Evolutionary conservation across 2,113 vertebrate genomes (phyloP).

Genomic region (Podilymbus podiceps): DNA sequence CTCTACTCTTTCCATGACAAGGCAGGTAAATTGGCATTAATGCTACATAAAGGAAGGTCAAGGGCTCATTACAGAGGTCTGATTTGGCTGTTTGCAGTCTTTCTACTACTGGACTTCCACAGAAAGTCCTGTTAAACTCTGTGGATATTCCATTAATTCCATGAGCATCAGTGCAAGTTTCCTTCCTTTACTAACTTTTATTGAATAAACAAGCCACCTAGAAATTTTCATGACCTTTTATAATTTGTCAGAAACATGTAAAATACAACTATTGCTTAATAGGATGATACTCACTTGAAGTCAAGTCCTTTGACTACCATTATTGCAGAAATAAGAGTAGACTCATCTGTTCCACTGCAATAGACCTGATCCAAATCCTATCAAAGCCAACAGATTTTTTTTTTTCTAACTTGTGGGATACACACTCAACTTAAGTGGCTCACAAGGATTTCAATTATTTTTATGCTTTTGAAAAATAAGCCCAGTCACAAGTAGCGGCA

Average conservation of each 20-base stretch:
- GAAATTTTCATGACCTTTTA: not conserved
- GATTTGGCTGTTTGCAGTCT: not conserved
- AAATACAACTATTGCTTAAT: not conserved
- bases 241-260: not conserved
- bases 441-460: not conserved
- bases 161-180: not conserved
- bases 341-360: not conserved
- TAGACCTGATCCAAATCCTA: not conserved
- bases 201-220: not conserved
- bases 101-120: not conserved
- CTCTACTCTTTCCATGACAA: not conserved
- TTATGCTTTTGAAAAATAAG: not conserved
- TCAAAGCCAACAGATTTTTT: fast-evolving
- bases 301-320: not conserved
- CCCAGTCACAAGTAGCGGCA: not conserved
- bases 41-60: not conserved
- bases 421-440: not conserved
- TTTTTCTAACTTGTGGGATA: not conserved
- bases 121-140: not conserved
- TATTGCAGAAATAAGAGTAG: not conserved
- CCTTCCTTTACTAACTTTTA: not conserved
- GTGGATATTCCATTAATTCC: not conserved
- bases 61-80: not conserved
- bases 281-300: not conserved
- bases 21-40: constrained; percentile 17